Conservation (phyloP, 2,888 invertebrate genomes). For the Zaprionus bogoriensis region DNA sequence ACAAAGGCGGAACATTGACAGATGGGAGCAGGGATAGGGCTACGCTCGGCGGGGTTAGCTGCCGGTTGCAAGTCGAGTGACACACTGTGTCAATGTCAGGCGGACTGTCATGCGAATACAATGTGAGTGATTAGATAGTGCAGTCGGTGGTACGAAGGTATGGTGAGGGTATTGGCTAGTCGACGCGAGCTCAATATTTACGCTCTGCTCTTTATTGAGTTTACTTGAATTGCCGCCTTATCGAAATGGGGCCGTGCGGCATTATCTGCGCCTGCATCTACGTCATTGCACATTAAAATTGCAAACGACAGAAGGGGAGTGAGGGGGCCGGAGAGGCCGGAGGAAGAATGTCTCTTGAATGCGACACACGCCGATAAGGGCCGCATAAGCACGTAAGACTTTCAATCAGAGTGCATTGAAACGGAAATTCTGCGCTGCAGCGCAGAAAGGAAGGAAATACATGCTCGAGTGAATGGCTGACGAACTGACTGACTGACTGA, state of each 20-base stretch:
- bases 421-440: constrained; percentile 76
- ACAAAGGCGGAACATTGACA: constrained; percentile 42
- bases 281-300: constrained; percentile 73
- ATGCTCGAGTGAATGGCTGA: constrained; percentile 54
- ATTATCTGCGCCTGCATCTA: constrained; percentile 65
- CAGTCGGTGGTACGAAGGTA: not conserved
- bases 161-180: constrained; percentile 27
- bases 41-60: too few relatives aligned
- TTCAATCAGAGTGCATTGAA: constrained; percentile 75
- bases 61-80: too few relatives aligned
- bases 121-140: not conserved
- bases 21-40: constrained; percentile 13
- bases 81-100: not conserved
- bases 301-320: constrained; percentile 47
- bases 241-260: constrained; percentile 47
- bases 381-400: constrained; percentile 62
- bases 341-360: constrained; percentile 32
- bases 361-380: constrained; percentile 33
- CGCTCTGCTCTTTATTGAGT: constrained; percentile 27
- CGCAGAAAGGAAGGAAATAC: constrained; percentile 71
- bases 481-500: constrained; percentile 20
- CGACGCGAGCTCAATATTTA: constrained; percentile 2
- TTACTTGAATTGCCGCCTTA: constrained; percentile 52
- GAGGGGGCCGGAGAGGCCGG: not conserved
- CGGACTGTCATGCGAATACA: not conserved